Conservation (phyloP, 2,888 invertebrate genomes). For the Cinara cedri region DNA sequence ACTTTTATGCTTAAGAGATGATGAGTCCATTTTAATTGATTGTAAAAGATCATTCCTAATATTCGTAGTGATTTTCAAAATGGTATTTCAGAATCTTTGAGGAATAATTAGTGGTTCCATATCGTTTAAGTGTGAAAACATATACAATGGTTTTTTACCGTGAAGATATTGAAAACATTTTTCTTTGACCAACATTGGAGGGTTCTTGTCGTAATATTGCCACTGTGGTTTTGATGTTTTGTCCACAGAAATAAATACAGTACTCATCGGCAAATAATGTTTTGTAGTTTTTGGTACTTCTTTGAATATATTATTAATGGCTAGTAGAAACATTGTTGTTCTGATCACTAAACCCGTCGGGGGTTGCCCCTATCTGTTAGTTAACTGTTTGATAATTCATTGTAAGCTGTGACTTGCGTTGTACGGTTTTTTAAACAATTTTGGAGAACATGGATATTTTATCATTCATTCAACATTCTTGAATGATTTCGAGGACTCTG, state of each 20-base stretch:
- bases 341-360: slow-evolving; percentile 9
- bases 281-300: slow-evolving; percentile 16
- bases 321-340: slow-evolving; percentile 15
- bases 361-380: slow-evolving; percentile 20
- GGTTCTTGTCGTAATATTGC: slow-evolving; percentile 17
- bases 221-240: slow-evolving; percentile 10
- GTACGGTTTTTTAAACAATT: background rate
- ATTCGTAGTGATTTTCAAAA: no score
- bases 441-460: no score
- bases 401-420: no score
- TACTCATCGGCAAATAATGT: slow-evolving; percentile 28
- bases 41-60: no score
- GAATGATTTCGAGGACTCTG: no score
- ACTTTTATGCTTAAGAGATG: background rate
- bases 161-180: slow-evolving; percentile 19
- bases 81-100: no score
- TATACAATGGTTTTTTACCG: background rate
- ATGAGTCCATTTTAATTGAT: no score
- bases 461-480: no score
- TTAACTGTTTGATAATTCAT: no score
- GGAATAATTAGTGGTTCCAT: background rate
- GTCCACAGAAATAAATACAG: slow-evolving; percentile 16
- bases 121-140: background rate
- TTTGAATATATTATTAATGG: slow-evolving; percentile 23
- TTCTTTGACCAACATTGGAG: slow-evolving; percentile 26